Conservation (phyloP, 2,888 invertebrate genomes). For the Lycophotia porphyrea region DNA sequence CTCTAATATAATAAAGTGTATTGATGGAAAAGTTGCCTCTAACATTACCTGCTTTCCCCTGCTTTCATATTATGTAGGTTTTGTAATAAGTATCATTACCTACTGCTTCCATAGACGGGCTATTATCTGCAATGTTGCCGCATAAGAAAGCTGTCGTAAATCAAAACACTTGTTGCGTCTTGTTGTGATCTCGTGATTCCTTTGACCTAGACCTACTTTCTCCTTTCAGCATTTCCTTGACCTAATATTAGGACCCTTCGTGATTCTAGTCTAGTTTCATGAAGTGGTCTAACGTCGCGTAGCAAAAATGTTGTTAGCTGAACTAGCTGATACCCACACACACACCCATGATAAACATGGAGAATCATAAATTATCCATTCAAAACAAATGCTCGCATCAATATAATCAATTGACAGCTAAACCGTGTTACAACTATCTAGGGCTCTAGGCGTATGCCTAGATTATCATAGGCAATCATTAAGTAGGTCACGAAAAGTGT, state of each 20-base stretch:
- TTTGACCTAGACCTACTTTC: slow-evolving; percentile 39
- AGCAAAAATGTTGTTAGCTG: not conserved
- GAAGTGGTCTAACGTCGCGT: not conserved
- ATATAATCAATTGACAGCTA: not conserved
- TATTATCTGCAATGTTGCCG: slow-evolving; percentile 11
- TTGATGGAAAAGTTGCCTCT: slow-evolving; percentile 29
- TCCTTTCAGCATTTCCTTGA: slow-evolving; percentile 23
- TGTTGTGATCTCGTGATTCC: not conserved
- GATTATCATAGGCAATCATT: slow-evolving; percentile 5
- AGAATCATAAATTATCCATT: slow-evolving; percentile 13
- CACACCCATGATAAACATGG: not conserved
- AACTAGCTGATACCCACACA: not conserved
- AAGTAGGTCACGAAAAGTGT: slow-evolving; percentile 22
- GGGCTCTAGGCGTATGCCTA: not conserved
- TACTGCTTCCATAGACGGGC: not conserved
- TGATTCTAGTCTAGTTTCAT: slow-evolving; percentile 1
- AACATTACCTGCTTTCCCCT: slow-evolving; percentile 47
- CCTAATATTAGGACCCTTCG: slow-evolving; percentile 8
- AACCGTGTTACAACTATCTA: slow-evolving; percentile 24
- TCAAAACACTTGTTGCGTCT: slow-evolving; percentile 6
- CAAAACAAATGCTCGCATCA: not conserved
- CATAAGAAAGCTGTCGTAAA: slow-evolving; percentile 7
- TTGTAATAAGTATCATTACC: slow-evolving; percentile 44
- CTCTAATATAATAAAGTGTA: slow-evolving; percentile 46
- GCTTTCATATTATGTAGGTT: slow-evolving; percentile 41